Evolutionary conservation across 1,140 invertebrate genomes (phyloP), one percentile per base, ranked within the genome.

Genomic region (Papilio xuthus): DNA sequence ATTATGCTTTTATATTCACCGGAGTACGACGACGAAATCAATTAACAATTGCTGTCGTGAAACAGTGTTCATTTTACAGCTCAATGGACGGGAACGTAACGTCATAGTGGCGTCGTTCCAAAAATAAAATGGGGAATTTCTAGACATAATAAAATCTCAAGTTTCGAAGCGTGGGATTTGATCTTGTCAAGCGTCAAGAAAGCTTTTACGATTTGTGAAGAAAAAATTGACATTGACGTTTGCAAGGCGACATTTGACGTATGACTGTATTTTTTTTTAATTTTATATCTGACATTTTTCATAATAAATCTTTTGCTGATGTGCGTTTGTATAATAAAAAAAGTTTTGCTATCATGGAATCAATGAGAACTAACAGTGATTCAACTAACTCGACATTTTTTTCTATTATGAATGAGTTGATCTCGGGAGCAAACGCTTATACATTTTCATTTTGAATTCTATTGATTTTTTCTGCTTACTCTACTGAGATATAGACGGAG

Each of bases 61-160:
- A 85, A 82, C 81, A 82, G 83, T 79, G 81, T 84, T 83, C 32
- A 78, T 77, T 82, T 82, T 80, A 81, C 83, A 80, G 84, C 73
- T 82, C 83, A 84, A 60, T 80, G 83, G 79, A 77, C 81, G 81
- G 82, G 71, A 84, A 85, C 81, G 79, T 50, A 70, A 37, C 72
- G 47, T 78, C 73, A 20, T 20, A 20, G 70, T 42, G 20, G 4
- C 26, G 26, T n/a, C 12, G 69, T 10, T 26, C 23, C 60, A 63
- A 63, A 63, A 63, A 63, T 28, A 63, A 63, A 63, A 63, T 28
- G 12, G 60, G 60, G 6, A 63, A 63, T 63, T 63, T 63, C 60
- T 15, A 26, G 13, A 63, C 23, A 63, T 13, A 63, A 26, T 28
- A 63, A 63, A 63, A n/a, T 12, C 37, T 42, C 69, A 15, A 41